A percentile compares a stretch with the other conserved stretches of the same genome.
Evolutionary conservation across 2,797 vertebrate genomes (phyloP).

Genomic region (Arremon aurantiirostris): DNA sequence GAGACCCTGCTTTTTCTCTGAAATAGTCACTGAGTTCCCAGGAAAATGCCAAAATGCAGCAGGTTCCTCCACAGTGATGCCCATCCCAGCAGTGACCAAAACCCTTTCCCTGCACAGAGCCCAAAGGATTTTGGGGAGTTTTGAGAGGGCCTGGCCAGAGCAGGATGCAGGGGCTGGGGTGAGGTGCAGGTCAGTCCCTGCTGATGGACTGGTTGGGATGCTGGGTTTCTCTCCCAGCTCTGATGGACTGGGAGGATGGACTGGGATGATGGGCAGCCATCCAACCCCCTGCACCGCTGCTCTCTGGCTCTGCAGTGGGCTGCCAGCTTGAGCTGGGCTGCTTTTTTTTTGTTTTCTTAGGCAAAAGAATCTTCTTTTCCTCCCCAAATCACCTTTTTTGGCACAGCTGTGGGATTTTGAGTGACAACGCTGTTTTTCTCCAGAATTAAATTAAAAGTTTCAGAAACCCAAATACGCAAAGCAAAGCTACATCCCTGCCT

Average conservation of each 20-base stretch:
- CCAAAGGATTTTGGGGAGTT: accelerated
- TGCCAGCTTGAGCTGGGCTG: background rate
- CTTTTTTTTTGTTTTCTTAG: background rate
- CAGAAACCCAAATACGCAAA: background rate
- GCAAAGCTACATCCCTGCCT: accelerated
- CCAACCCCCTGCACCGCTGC: accelerated
- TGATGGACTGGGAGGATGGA: background rate
- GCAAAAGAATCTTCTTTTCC: background rate
- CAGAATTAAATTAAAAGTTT: background rate
- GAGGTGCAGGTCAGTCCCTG: background rate
- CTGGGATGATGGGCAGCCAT: background rate
- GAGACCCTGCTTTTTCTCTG: background rate
- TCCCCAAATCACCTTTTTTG: background rate
- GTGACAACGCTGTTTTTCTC: accelerated
- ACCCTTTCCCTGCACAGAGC: background rate
- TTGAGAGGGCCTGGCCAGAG: background rate
- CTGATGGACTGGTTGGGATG: accelerated
- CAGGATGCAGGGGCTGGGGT: accelerated
- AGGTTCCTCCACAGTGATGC: accelerated
- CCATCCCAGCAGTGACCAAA: accelerated
- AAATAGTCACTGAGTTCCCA: background rate
- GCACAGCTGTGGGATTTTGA: background rate
- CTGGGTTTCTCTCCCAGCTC: accelerated
- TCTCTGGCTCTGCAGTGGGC: accelerated
- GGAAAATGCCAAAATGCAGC: background rate